phyloP scores from a whole-genome alignment of 2,797 vertebrate species.

The Oryzias dopingdopingensis region DNA sequence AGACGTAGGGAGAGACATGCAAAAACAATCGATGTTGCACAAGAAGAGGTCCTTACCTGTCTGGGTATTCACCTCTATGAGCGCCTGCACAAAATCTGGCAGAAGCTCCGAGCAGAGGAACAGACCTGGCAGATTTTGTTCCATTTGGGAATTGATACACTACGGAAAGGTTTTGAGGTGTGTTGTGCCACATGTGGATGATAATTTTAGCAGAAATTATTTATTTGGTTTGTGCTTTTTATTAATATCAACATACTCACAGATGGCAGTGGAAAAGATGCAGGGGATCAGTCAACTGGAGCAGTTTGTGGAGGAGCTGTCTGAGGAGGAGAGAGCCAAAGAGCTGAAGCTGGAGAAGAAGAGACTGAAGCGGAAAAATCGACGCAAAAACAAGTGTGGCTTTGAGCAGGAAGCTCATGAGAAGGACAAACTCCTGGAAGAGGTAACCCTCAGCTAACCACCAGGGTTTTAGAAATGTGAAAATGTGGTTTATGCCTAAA shows the following conservation, averaged over 20 bases:
- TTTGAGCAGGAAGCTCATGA: constrained; percentile 84
- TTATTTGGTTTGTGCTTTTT: not conserved
- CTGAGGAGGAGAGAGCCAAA: constrained; percentile 92
- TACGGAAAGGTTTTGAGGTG: constrained; percentile 97
- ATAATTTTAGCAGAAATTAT: not conserved
- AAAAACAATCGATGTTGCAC: constrained; percentile 97
- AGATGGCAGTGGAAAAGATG: constrained; percentile 97
- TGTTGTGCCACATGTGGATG: not conserved
- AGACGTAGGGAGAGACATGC: constrained; percentile 95
- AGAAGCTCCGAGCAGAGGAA: constrained; percentile 93
- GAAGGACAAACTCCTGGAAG: constrained; percentile 81
- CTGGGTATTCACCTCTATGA: constrained; percentile 96
- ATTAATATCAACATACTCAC: not conserved
- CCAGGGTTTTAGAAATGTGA: not conserved
- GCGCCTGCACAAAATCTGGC: constrained; percentile 95
- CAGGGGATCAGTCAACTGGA: constrained; percentile 95
- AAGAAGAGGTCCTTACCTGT: constrained; percentile 97
- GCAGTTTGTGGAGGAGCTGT: constrained; percentile 95
- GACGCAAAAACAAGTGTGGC: constrained; percentile 94
- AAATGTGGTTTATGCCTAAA: not conserved
- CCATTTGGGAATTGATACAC: constrained; percentile 90
- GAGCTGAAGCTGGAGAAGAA: constrained; percentile 98
- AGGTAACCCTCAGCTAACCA: constrained; percentile 71
- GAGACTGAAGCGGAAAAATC: constrained; percentile 94
- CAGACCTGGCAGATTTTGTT: constrained; percentile 98